phyloP scores from a whole-genome alignment of 2,797 vertebrate genomes.

The Sebastes steindachneri region DNA sequence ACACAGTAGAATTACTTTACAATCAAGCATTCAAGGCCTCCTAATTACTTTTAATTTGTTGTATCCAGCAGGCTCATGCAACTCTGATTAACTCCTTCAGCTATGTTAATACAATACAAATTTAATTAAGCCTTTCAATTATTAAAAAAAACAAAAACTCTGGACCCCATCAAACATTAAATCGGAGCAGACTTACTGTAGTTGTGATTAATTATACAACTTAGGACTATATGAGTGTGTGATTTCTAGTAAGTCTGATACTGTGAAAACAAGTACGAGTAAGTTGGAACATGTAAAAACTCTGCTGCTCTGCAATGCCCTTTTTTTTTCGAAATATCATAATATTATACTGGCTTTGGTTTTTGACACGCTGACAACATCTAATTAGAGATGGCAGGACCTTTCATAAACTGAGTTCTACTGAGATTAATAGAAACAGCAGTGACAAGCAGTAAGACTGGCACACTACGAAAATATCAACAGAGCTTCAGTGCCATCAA shows the following conservation, averaged over 20 bases:
- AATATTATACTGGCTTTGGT: slow-evolving; percentile 34
- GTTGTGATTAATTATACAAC: slow-evolving; percentile 18
- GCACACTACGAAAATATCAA: slow-evolving; percentile 37
- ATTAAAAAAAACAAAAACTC: not conserved
- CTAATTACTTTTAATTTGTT: slow-evolving; percentile 55
- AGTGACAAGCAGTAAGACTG: slow-evolving; percentile 28
- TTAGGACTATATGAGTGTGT: not conserved
- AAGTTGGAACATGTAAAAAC: slow-evolving; percentile 5
- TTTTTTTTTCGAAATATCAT: slow-evolving; percentile 20
- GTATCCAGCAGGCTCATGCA: slow-evolving; percentile 30
- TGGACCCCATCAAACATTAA: not conserved
- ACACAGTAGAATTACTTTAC: slow-evolving; percentile 17
- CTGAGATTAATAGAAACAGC: slow-evolving; percentile 29
- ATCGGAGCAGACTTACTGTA: not conserved
- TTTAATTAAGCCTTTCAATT: slow-evolving; percentile 25
- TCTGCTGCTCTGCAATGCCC: not conserved
- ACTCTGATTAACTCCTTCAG: slow-evolving; percentile 56
- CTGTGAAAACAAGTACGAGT: not conserved
- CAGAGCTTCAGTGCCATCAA: slow-evolving; percentile 33
- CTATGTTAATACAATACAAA: slow-evolving; percentile 51
- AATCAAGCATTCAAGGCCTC: slow-evolving; percentile 20
- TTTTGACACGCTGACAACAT: slow-evolving; percentile 48
- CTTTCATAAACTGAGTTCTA: slow-evolving; percentile 28
- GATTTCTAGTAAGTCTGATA: not conserved
- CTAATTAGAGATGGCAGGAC: slow-evolving; percentile 55